A percentile compares a stretch with the other conserved stretches of the same genome.
Evolutionary conservation across 2,113 vertebrate genomes (phyloP).

Genomic region (Rhinogobius similis): DNA sequence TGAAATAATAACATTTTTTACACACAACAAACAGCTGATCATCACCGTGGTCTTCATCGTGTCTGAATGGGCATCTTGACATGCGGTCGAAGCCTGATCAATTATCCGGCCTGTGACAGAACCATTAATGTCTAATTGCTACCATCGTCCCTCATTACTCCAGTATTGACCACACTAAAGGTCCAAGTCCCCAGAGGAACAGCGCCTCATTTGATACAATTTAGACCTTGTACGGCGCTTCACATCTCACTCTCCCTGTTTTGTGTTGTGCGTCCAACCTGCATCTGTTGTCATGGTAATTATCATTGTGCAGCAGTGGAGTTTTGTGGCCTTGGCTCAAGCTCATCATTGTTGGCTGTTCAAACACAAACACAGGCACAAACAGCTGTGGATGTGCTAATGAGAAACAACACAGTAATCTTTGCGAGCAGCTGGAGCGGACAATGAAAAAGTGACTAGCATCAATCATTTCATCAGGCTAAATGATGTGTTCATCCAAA

Average conservation of each 20-base stretch:
- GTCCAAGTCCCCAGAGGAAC: slow-evolving; percentile 19
- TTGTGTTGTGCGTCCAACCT: slow-evolving; percentile 16
- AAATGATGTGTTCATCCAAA: background rate
- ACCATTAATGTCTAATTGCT: slow-evolving; percentile 61
- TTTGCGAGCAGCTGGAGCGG: slow-evolving; percentile 42
- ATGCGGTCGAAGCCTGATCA: slow-evolving; percentile 28
- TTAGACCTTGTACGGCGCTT: slow-evolving; percentile 20
- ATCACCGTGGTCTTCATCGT: slow-evolving; percentile 8
- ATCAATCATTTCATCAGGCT: slow-evolving; percentile 21
- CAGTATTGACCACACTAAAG: slow-evolving; percentile 50
- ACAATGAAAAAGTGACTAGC: background rate
- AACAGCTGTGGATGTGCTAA: slow-evolving; percentile 44
- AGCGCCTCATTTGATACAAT: slow-evolving; percentile 41
- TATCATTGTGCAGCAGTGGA: slow-evolving; percentile 48
- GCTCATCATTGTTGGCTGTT: slow-evolving; percentile 50
- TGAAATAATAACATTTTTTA: background rate
- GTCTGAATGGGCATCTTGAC: background rate
- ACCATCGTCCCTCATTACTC: slow-evolving; percentile 59
- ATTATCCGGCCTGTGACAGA: slow-evolving; percentile 36
- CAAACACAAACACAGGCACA: slow-evolving; percentile 45
- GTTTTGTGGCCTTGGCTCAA: slow-evolving; percentile 49
- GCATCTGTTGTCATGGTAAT: slow-evolving; percentile 71
- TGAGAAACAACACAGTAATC: slow-evolving; percentile 34
- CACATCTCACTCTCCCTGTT: slow-evolving; percentile 4
- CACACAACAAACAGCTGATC: background rate